Conservation (phyloP, 2,113 vertebrate species). For the Macquaria australasica region DNA sequence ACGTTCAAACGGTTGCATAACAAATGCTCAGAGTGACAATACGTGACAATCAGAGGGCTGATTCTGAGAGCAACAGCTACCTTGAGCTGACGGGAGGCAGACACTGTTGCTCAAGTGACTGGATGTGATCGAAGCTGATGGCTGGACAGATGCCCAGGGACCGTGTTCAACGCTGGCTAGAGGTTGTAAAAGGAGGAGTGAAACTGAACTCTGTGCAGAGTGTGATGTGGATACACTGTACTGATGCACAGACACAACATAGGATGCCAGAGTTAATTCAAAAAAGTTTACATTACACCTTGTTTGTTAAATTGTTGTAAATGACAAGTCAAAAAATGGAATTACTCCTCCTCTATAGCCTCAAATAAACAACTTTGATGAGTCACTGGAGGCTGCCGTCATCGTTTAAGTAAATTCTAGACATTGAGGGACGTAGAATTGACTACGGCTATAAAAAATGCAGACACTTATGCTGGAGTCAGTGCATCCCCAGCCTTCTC, state of each 20-base stretch:
- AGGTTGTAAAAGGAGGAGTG: constrained; percentile 11
- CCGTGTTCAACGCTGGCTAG: background rate
- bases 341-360: background rate
- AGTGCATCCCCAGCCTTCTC: constrained; percentile 26
- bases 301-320: background rate
- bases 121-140: constrained; percentile 3
- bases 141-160: constrained; percentile 39
- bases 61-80: background rate
- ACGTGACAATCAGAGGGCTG: background rate
- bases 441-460: constrained; percentile 34
- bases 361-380: constrained; percentile 26
- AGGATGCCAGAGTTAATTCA: background rate
- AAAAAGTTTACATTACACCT: background rate
- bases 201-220: background rate
- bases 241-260: background rate
- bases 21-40: constrained; percentile 8
- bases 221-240: background rate
- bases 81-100: constrained; percentile 11
- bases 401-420: constrained; percentile 1
- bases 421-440: background rate
- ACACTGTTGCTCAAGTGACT: constrained; percentile 3
- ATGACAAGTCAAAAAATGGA: background rate
- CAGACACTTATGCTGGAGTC: constrained; percentile 26
- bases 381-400: constrained; percentile 28
- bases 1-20: constrained; percentile 49